Conservation (phyloP, 2,113 vertebrate genomes). For the Megaptera novaeangliae region DNA sequence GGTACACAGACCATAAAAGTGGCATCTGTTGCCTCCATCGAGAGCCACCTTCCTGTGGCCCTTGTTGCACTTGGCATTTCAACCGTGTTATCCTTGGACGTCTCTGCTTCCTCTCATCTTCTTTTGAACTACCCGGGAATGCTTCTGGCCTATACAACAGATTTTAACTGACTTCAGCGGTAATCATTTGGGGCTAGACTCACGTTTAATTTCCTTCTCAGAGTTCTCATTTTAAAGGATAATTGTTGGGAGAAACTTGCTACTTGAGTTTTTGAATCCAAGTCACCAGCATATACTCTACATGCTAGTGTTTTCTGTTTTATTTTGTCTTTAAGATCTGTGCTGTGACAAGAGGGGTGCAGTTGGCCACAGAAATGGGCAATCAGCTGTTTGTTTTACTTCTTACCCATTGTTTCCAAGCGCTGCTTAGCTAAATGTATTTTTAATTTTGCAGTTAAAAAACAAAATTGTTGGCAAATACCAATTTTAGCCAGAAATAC, state of each 20-base stretch:
- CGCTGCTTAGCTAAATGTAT: background rate
- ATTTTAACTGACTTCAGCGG: background rate
- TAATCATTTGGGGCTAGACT: background rate
- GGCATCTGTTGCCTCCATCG: background rate
- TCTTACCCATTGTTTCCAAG: background rate
- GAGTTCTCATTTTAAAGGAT: conserved; percentile 17
- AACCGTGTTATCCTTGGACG: background rate
- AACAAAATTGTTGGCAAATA: background rate
- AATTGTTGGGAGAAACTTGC: conserved; percentile 2
- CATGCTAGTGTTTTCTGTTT: background rate
- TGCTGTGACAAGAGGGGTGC: background rate
- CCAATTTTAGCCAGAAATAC: background rate
- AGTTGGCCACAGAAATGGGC: background rate
- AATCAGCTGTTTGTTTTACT: background rate
- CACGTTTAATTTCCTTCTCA: background rate
- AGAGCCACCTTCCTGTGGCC: background rate
- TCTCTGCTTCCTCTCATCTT: background rate
- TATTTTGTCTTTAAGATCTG: background rate
- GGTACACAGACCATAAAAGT: background rate
- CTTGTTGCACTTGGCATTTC: background rate
- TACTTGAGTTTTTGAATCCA: background rate
- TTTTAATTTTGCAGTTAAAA: background rate
- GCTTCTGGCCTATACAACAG: background rate
- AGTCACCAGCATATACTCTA: background rate
- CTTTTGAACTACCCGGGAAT: background rate